A percentile compares a stretch with the other conserved stretches of the same genome.
Conservation (phyloP, 2,888 invertebrate species). For the Arctia plantaginis region DNA sequence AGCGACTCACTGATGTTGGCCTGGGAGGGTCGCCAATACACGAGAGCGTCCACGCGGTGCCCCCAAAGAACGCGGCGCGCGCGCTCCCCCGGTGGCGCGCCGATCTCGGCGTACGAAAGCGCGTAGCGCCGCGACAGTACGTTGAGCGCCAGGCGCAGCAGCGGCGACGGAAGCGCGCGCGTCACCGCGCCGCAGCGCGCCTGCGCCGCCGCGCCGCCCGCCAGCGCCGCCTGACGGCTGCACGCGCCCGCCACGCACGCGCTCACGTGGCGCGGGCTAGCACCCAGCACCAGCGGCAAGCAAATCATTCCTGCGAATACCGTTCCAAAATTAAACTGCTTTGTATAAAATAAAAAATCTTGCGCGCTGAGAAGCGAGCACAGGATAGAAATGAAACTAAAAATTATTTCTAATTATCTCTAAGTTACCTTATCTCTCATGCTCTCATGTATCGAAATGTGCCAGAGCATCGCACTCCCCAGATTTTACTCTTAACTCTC, state of each 20-base stretch:
- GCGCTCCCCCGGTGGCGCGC: constrained; percentile 69
- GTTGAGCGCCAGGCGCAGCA: constrained; percentile 85
- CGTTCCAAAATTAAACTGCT: neutral
- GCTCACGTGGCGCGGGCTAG: constrained; percentile 73
- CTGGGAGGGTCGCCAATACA: constrained; percentile 92
- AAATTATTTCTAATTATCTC: neutral
- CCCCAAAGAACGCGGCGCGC: constrained; percentile 88
- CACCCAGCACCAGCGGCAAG: constrained; percentile 87
- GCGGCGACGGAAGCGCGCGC: constrained; percentile 87
- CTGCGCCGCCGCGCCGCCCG: constrained; percentile 83
- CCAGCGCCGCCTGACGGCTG: constrained; percentile 81
- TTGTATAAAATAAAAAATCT: no score
- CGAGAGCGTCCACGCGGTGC: constrained; percentile 87
- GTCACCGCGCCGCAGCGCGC: constrained; percentile 86
- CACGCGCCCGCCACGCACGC: constrained; percentile 71
- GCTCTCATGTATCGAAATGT: no score
- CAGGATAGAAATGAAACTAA: no score
- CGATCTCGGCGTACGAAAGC: constrained; percentile 88
- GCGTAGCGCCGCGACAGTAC: constrained; percentile 89
- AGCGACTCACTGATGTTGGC: constrained; percentile 90
- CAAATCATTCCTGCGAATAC: constrained; percentile 87
- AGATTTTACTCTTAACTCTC: no score
- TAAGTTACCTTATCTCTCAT: neutral
- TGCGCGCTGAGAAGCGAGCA: no score
- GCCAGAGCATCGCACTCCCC: no score